Evolutionary conservation across 2,888 invertebrate genomes (phyloP).

Genomic region (Sipha maydis): DNA sequence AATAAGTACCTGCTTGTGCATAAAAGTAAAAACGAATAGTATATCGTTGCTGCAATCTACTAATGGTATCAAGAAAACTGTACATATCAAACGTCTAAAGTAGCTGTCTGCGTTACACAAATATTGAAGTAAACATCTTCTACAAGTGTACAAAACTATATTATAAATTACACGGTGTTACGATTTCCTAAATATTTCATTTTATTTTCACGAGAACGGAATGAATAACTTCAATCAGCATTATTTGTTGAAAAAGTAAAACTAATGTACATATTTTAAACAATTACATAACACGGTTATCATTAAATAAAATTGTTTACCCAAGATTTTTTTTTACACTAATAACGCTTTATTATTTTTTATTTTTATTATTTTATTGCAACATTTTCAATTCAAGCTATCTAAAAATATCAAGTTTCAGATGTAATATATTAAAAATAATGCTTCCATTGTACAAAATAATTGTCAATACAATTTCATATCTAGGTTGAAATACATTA

Average conservation of each 20-base stretch:
- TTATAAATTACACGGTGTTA: background rate
- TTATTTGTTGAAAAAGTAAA: background rate
- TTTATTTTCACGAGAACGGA: background rate
- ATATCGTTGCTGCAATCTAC: constrained; percentile 4
- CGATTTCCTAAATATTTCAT: background rate
- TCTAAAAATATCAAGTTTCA: constrained; percentile 35
- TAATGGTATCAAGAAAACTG: constrained; percentile 17
- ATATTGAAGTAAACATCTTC: no score
- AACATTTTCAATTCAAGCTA: background rate
- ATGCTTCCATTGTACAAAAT: background rate
- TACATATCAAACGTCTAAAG: background rate
- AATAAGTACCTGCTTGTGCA: background rate
- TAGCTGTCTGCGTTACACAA: background rate
- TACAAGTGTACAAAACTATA: background rate
- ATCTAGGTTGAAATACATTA: background rate
- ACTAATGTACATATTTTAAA: background rate
- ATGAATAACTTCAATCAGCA: background rate
- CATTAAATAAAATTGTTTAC: constrained; percentile 18
- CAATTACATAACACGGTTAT: background rate
- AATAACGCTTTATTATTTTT: background rate
- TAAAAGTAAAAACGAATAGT: background rate
- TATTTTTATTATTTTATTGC: constrained; percentile 4
- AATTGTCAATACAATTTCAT: background rate
- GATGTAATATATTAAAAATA: constrained; percentile 7
- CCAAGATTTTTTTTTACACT: background rate